A percentile compares a stretch with the other conserved stretches of the same genome.
Conservation (phyloP, 2,888 invertebrate genomes). For the Drosophila tripunctata region DNA sequence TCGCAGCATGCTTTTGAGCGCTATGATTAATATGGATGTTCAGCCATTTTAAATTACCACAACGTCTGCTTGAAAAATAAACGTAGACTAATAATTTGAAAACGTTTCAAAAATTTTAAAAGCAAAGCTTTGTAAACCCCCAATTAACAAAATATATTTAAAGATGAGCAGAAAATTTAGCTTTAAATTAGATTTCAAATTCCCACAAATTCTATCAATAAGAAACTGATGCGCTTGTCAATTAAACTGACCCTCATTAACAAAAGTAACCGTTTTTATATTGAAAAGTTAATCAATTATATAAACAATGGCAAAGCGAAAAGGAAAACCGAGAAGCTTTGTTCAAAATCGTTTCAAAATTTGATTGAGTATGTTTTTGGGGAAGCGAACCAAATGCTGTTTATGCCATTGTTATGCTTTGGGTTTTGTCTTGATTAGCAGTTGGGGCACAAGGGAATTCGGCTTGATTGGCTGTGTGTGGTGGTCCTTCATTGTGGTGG, state of each 20-base stretch:
- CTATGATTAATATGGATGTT: too few relatives aligned
- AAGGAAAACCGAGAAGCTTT: neutral
- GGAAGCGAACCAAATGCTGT: slow-evolving; percentile 3
- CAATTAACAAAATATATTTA: too few relatives aligned
- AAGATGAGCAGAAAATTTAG: neutral
- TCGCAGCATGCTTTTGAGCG: neutral
- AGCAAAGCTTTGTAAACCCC: too few relatives aligned
- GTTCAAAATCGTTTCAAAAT: neutral
- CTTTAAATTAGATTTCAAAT: neutral
- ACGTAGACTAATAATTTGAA: too few relatives aligned
- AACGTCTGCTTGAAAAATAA: too few relatives aligned
- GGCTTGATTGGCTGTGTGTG: slow-evolving; percentile 59
- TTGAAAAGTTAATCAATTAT: slow-evolving; percentile 5
- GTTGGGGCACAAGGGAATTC: slow-evolving; percentile 52
- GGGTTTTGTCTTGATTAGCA: slow-evolving; percentile 51
- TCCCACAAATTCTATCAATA: neutral
- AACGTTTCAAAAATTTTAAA: too few relatives aligned
- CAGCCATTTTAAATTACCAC: too few relatives aligned
- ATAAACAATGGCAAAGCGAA: neutral
- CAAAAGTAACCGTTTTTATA: neutral
- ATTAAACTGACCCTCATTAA: neutral
- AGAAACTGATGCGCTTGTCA: neutral
- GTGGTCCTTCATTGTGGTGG: neutral
- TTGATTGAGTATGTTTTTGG: neutral
- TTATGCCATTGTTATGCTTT: slow-evolving; percentile 31